These are phyloP conservation scores for Volucella inanis DNA, from an alignment of 2,888 invertebrate genomes.

Conservation along the genomic window DNA sequence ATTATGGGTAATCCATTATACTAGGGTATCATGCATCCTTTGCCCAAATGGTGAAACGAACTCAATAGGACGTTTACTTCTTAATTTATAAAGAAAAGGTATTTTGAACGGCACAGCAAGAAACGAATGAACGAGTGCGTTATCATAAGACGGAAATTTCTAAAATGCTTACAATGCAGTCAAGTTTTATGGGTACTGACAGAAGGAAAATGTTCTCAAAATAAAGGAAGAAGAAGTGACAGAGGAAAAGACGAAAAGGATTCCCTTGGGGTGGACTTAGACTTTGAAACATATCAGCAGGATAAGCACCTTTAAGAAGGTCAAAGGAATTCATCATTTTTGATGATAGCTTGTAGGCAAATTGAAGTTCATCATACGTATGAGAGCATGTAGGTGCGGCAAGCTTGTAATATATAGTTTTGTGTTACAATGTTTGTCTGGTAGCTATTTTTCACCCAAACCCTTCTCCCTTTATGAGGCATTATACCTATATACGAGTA, in stretches of 20 bases:
- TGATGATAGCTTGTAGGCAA: background rate
- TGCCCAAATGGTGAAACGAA: background rate
- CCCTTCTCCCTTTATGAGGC: no score
- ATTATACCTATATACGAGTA: no score
- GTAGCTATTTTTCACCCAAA: no score
- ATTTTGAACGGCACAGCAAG: background rate
- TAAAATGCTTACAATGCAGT: background rate
- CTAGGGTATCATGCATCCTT: background rate
- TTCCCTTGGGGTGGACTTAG: constrained; percentile 17
- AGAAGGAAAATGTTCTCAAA: no score
- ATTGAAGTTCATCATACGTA: constrained; percentile 3
- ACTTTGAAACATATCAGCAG: background rate
- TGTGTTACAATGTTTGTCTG: background rate
- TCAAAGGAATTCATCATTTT: constrained; percentile 2
- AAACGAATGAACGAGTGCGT: background rate
- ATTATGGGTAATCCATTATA: constrained; percentile 19
- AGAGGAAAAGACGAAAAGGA: background rate
- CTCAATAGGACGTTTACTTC: background rate
- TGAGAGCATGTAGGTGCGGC: background rate
- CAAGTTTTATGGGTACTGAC: background rate
- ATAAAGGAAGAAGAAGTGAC: background rate
- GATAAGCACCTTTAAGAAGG: constrained; percentile 11
- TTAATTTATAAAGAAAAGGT: background rate
- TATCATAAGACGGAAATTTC: background rate
- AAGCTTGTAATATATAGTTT: background rate